phyloP scores from a whole-genome alignment of 2,113 vertebrate genomes.

The Actenoides hombroni region DNA sequence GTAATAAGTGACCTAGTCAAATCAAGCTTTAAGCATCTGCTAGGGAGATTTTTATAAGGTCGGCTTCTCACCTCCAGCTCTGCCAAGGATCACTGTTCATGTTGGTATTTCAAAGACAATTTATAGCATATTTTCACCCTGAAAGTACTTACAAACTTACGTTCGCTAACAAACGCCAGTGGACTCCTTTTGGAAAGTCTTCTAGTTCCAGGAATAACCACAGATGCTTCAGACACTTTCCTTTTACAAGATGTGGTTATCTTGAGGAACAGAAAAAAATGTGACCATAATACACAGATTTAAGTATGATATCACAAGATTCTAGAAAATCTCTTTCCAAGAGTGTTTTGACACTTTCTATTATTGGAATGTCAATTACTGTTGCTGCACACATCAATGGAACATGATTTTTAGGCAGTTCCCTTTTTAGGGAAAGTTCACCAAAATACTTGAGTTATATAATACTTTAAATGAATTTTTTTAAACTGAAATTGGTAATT shows the following conservation, averaged over 20 bases:
- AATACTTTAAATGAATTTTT: neutral
- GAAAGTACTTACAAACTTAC: constrained; percentile 65
- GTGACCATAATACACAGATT: neutral
- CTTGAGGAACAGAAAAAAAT: constrained; percentile 70
- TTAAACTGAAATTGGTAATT: neutral
- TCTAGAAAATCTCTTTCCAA: neutral
- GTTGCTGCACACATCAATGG: neutral
- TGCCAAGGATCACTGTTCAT: neutral
- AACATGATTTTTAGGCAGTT: neutral
- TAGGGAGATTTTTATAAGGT: neutral
- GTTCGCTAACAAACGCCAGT: neutral
- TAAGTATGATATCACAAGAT: neutral
- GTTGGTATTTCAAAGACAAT: neutral
- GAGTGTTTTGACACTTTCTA: neutral
- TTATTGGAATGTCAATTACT: neutral
- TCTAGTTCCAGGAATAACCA: constrained; percentile 69
- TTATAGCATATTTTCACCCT: neutral
- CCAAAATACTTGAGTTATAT: neutral
- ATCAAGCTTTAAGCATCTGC: neutral
- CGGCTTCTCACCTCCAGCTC: neutral
- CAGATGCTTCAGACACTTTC: constrained; percentile 86
- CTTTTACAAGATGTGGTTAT: constrained; percentile 71
- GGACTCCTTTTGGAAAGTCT: constrained; percentile 65
- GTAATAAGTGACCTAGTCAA: neutral
- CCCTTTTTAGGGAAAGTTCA: neutral